These are phyloP conservation scores for Anser cygnoides DNA, from an alignment of 2,113 vertebrate species.

Conservation along the genomic window DNA sequence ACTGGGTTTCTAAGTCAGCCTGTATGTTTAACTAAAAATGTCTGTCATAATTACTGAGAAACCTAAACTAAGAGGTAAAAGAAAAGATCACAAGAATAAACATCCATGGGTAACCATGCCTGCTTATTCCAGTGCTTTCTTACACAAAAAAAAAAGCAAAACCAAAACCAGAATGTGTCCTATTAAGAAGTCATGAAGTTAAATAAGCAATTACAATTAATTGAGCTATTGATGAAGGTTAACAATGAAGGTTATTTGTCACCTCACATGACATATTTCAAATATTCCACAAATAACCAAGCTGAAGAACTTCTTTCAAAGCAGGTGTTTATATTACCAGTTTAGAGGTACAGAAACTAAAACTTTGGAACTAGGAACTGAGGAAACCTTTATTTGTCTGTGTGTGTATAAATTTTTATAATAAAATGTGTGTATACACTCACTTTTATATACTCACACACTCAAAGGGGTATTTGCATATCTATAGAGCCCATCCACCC, in stretches of 20 bases:
- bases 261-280: neutral
- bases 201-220: neutral
- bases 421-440: neutral
- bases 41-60: neutral
- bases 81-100: neutral
- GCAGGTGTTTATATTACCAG: neutral
- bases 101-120: neutral
- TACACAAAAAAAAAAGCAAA: neutral
- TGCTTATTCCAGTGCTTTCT: neutral
- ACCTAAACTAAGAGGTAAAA: neutral
- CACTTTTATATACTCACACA: too few relatives aligned
- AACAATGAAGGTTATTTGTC: neutral
- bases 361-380: neutral
- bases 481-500: neutral
- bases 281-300: neutral
- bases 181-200: neutral
- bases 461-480: neutral
- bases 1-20: neutral
- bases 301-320: neutral
- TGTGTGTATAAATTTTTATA: neutral
- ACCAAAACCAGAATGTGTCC: neutral
- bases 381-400: neutral
- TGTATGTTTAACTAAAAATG: neutral
- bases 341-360: neutral
- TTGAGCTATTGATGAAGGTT: neutral